Percentiles rank a stretch among this genome's conserved stretches.
Evolutionary conservation across 1,140 invertebrate genomes (phyloP).

Genomic region (Caenorhabditis elegans): DNA sequence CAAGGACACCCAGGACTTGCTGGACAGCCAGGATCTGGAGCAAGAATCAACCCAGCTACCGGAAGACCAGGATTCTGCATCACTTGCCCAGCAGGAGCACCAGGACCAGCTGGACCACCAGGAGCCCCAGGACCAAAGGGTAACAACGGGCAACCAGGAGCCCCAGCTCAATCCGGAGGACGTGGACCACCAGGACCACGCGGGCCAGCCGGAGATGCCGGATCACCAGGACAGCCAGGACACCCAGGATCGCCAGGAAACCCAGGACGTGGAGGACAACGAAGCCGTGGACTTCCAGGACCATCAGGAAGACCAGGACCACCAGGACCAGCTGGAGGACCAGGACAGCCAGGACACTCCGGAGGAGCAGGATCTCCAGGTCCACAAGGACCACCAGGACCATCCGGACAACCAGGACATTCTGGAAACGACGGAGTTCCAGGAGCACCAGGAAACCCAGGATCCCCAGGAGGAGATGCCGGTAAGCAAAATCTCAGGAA

Average conservation of each 20-base stretch:
- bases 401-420: slow-evolving; percentile 36
- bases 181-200: slow-evolving; percentile 23
- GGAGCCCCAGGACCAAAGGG: slow-evolving; percentile 29
- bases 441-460: slow-evolving; percentile 16
- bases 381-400: slow-evolving; percentile 39
- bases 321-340: slow-evolving; percentile 27
- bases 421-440: slow-evolving; percentile 33
- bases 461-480: slow-evolving; percentile 24
- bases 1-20: slow-evolving; percentile 22
- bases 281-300: slow-evolving; percentile 22
- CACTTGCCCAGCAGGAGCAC: slow-evolving; percentile 35
- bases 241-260: slow-evolving; percentile 4
- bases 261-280: slow-evolving; percentile 28
- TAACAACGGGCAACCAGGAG: slow-evolving; percentile 14
- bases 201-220: slow-evolving; percentile 38
- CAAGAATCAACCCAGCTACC: neutral
- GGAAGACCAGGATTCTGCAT: slow-evolving; percentile 22
- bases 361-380: slow-evolving; percentile 25
- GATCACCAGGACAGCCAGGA: slow-evolving; percentile 34
- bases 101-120: slow-evolving; percentile 35
- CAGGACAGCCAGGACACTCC: slow-evolving; percentile 31
- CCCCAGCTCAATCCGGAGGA: slow-evolving; percentile 14
- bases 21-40: slow-evolving; percentile 37
- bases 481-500: neutral
- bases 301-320: slow-evolving; percentile 29